Evolutionary conservation across 2,888 invertebrate genomes (phyloP), one percentile per base, ranked within the genome.

Genomic region (Heliconius charithonia): DNA sequence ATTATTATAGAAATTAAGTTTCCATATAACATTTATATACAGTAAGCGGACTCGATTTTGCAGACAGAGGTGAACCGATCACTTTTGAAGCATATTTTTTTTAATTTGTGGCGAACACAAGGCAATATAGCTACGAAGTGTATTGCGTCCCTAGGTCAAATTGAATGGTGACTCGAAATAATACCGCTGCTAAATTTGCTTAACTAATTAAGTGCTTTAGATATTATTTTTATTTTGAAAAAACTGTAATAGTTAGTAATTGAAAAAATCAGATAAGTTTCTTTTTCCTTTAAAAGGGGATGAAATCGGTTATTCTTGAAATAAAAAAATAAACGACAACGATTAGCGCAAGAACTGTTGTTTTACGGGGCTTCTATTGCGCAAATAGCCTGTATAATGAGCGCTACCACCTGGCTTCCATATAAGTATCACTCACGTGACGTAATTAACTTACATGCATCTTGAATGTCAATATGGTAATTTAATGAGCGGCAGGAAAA

Each of bases 371-470:
- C 82, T 84, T 83, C 82, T 80, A 82, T 83, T 84, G 83, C 82
- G 83, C 81, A 83, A 83, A 80, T 77, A 80, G 78, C 77, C 80
- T 80, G 81, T 81, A 77, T 82, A 83, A 83, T 81, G 79, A 72
- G 75, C 71, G 79, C 76, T 75, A 79, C 82, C 83, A 83, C 82
- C 83, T 83, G 84, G 80, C 81, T 82, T 83, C 85, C 84, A 82
- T 85, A 83, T 84, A 83, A 76, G 83, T 79, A 77, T 75, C 80
- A 78, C 81, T 83, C 80, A 76, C 80, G 84, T 83, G 83, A 82
- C 81, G 84, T 84, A 83, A 83, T 84, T 81, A 81, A 79, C 78
- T 81, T 79, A 81, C 78, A 79, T 80, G 81, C 80, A 79, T 81
- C 83, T 84, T 83, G 81, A 82, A 84, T 83, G 82, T 80, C 80